Evolutionary conservation across 2,797 vertebrate genomes (phyloP).

Genomic region (Pygocentrus nattereri): DNA sequence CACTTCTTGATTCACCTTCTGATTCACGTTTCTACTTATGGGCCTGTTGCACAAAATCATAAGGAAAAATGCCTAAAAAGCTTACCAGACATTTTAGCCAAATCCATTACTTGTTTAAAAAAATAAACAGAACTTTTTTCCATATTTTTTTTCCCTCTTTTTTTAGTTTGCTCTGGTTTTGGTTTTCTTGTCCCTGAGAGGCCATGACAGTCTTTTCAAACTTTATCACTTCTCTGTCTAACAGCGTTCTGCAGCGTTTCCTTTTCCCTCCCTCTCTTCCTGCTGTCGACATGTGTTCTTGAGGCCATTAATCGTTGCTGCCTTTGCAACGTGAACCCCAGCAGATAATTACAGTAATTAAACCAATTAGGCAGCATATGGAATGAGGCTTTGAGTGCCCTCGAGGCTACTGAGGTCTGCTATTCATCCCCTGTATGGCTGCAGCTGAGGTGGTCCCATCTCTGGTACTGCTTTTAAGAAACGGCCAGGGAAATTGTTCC

Average conservation of each 20-base stretch:
- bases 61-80: background rate
- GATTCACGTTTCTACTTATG: constrained; percentile 23
- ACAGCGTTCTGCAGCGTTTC: constrained; percentile 64
- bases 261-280: constrained; percentile 59
- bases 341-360: constrained; percentile 87
- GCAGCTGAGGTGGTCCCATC: constrained; percentile 77
- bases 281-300: constrained; percentile 81
- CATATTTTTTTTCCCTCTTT: constrained; percentile 29
- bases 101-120: constrained; percentile 37
- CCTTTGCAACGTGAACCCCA: constrained; percentile 80
- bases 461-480: constrained; percentile 69
- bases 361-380: constrained; percentile 84
- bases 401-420: constrained; percentile 73
- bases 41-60: constrained; percentile 11
- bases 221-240: constrained; percentile 60
- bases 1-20: background rate
- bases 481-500: constrained; percentile 73
- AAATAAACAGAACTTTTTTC: constrained; percentile 44
- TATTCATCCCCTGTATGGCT: constrained; percentile 65
- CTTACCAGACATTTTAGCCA: constrained; percentile 13
- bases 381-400: constrained; percentile 75
- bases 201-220: constrained; percentile 66
- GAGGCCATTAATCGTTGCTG: constrained; percentile 81
- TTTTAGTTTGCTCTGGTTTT: constrained; percentile 47
- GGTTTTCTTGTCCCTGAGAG: constrained; percentile 48